Evolutionary conservation across 2,888 invertebrate species (phyloP), one percentile per base, ranked within the genome.

Genomic region (Gandaritis pyraliata): DNA sequence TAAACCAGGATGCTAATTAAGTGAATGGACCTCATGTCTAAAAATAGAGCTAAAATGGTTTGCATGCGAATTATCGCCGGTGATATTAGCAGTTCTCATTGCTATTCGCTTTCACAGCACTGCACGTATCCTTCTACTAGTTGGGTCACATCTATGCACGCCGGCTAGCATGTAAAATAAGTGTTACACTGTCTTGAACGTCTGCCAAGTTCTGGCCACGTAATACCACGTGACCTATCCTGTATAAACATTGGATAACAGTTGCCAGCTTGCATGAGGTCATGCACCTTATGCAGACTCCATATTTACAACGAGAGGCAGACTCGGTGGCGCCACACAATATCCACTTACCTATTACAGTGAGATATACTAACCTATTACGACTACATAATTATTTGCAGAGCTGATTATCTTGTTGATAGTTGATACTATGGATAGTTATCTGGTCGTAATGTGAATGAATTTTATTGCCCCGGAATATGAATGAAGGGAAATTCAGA

Each of bases 221-320:
- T 83, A 82, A 82, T 72, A 66, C 84, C 85, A 82, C 77, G 80
- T 80, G 81, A 78, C 71, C 76, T 72, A 80, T 77, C 78, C 80
- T 79, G 83, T 81, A 86, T 84, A 85, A 85, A 85, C 83, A 85
- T 87, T 88, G 85, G 82, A 85, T 87, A 87, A 87, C 72, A 74
- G 70, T 70, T 72, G 72, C 74, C 77, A 73, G 68, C 68, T 76
- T 70, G 73, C 73, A 76, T 86, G 81, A 86, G 88, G 84, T 87
- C 87, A 85, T 86, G 74, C 78, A 87, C 86, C 87, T 85, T 80
- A 78, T 75, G 80, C 76, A 76, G 72, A 77, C 72, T 77, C 75
- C 76, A 72, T 77, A 76, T 79, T 78, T 79, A 77, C 78, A 73
- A 72, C 59, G 69, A 76, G 69, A 76, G 72, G 70, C 74, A 88